These are phyloP conservation scores for Drosophila acutilabella DNA, from an alignment of 2,888 invertebrate species.

Conservation along the genomic window DNA sequence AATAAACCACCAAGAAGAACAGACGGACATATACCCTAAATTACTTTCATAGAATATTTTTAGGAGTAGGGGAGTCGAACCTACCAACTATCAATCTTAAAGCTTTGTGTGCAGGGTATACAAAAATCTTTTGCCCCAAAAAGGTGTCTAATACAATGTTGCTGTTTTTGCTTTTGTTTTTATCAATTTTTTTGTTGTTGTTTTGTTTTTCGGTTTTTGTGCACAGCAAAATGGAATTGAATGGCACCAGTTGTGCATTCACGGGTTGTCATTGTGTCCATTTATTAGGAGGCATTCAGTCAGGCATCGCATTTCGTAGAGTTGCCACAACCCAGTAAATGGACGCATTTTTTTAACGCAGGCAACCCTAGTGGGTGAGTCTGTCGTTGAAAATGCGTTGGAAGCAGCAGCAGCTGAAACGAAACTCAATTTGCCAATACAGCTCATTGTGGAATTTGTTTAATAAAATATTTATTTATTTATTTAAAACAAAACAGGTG, in stretches of 20 bases:
- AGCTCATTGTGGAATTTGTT: conserved; percentile 30
- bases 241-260: conserved; percentile 11
- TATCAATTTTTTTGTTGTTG: background rate
- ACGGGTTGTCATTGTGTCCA: conserved; percentile 46
- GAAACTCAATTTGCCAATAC: conserved; percentile 57
- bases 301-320: conserved; percentile 53
- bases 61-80: too few species aligned
- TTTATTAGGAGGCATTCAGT: conserved; percentile 68
- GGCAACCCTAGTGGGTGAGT: conserved; percentile 27
- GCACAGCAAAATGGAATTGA: conserved; percentile 50
- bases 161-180: conserved; percentile 14
- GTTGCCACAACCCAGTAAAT: conserved; percentile 38
- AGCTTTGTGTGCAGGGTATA: background rate
- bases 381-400: conserved; percentile 19
- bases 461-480: conserved; percentile 71
- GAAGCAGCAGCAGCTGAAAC: conserved; percentile 8
- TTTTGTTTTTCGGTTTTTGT: conserved; percentile 18
- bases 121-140: conserved; percentile 30
- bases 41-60: background rate
- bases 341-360: conserved; percentile 15
- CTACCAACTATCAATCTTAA: background rate
- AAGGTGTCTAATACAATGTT: conserved; percentile 37
- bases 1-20: background rate
- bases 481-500: conserved; percentile 62
- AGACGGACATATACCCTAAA: background rate